Evolutionary conservation across 2,797 vertebrate species (phyloP).

Genomic region (Enteromius mattozi): DNA sequence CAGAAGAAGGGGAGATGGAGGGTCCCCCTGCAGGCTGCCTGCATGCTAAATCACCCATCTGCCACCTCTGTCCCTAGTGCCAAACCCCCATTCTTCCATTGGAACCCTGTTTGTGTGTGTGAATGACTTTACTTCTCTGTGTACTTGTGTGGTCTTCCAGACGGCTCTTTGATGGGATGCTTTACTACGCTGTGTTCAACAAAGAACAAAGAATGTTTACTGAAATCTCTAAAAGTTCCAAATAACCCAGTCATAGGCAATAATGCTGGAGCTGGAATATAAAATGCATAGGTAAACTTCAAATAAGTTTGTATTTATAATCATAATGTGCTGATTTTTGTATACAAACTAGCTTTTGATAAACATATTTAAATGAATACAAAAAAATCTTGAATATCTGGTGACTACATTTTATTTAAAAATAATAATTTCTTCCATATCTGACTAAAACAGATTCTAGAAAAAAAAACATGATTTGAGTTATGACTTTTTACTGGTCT

Average conservation of each 20-base stretch:
- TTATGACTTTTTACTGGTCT: not conserved
- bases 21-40: constrained; percentile 55
- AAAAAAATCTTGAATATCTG: not conserved
- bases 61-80: constrained; percentile 45
- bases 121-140: constrained; percentile 22
- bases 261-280: not conserved
- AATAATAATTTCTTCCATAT: not conserved
- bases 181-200: not conserved
- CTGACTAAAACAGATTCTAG: not conserved
- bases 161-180: constrained; percentile 13
- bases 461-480: not conserved
- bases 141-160: constrained; percentile 35
- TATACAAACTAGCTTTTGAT: not conserved
- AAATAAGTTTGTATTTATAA: not conserved
- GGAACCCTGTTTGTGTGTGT: not conserved
- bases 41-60: constrained; percentile 61
- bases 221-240: not conserved
- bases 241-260: not conserved
- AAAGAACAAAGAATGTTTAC: constrained; percentile 11
- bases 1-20: constrained; percentile 39
- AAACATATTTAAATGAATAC: not conserved
- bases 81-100: constrained; percentile 39
- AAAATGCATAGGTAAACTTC: not conserved
- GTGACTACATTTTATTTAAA: not conserved
- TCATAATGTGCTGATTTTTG: not conserved